Conservation (phyloP, 2,888 invertebrate genomes). For the Luperina nickerlii region DNA sequence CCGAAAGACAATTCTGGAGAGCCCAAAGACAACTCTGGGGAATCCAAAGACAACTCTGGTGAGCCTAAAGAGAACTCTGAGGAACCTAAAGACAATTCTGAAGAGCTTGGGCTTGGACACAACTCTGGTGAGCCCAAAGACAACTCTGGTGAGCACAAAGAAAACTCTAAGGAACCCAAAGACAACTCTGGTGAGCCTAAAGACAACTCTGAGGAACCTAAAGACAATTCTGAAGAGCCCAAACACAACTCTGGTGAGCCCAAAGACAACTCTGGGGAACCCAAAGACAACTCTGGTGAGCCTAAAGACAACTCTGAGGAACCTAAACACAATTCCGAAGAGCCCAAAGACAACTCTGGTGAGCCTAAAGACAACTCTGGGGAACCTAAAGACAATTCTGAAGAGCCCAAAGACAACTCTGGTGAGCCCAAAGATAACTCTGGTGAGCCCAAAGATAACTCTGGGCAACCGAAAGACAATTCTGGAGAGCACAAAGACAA, state of each 20-base stretch:
- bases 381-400: not conserved
- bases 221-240: not conserved
- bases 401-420: not conserved
- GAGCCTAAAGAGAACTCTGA: not conserved
- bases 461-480: not conserved
- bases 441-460: not conserved
- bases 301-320: too few relatives aligned
- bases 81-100: not conserved
- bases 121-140: not conserved
- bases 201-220: fast-evolving
- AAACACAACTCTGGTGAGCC: not conserved
- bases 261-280: too few relatives aligned
- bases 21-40: not conserved
- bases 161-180: too few relatives aligned
- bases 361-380: not conserved
- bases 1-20: not conserved
- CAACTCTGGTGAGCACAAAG: not conserved
- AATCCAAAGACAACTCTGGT: not conserved
- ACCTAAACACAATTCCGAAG: too few relatives aligned
- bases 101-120: too few relatives aligned
- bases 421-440: not conserved
- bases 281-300: too few relatives aligned
- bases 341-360: too few relatives aligned
- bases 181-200: not conserved
- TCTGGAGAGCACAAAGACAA: not conserved